Evolutionary conservation across 2,113 vertebrate species (phyloP).

Genomic region (Herpailurus yagouaroundi): DNA sequence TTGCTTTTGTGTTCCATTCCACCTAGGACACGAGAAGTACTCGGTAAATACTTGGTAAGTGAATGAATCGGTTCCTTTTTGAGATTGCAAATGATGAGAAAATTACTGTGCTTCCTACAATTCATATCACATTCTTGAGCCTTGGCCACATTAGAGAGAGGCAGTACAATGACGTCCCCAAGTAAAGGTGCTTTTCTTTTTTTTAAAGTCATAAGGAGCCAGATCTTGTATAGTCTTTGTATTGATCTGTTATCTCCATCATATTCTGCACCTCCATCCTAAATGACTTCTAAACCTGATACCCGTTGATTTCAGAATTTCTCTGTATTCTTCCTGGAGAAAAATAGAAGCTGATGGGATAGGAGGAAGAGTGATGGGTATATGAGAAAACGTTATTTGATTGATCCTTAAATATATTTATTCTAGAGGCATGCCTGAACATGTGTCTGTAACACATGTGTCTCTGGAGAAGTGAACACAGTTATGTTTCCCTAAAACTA

Average conservation of each 20-base stretch:
- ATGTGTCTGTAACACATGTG: not conserved
- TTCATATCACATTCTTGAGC: conserved; percentile 33
- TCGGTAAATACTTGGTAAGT: conserved; percentile 28
- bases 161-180: conserved; percentile 1
- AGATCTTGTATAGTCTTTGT: conserved; percentile 4
- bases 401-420: conserved; percentile 12
- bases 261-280: not conserved
- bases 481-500: conserved; percentile 47
- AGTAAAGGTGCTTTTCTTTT: not conserved
- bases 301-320: conserved; percentile 36
- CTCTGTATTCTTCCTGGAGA: not conserved
- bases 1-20: conserved; percentile 31
- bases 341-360: conserved; percentile 33
- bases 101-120: conserved; percentile 12
- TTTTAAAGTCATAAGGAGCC: not conserved
- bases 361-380: conserved; percentile 6
- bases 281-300: conserved; percentile 12
- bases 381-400: not conserved
- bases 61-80: conserved; percentile 35
- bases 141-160: not conserved
- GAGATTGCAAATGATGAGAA: conserved; percentile 2
- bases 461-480: conserved; percentile 12
- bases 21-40: not conserved
- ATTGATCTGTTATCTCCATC: not conserved
- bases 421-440: not conserved